Conservation (phyloP, 2,888 invertebrate genomes). For the Aleiodes testaceus region DNA sequence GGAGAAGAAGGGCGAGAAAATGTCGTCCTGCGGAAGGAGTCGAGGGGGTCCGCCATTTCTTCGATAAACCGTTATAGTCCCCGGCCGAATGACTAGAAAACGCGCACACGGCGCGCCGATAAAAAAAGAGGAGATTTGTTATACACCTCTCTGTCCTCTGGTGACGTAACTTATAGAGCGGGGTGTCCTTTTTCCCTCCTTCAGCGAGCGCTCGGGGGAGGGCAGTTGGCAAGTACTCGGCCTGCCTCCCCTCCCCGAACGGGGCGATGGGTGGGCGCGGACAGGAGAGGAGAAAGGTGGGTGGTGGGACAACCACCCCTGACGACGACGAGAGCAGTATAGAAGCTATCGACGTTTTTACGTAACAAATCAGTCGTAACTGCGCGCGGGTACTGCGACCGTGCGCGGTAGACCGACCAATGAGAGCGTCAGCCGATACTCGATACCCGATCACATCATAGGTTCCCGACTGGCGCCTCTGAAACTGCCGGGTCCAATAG, state of each 20-base stretch:
- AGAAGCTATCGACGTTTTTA: constrained; percentile 73
- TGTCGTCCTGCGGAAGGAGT: constrained; percentile 53
- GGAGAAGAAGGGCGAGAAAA: constrained; percentile 57
- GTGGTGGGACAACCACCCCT: constrained; percentile 47
- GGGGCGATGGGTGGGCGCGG: constrained; percentile 51
- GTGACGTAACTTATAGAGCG: constrained; percentile 45
- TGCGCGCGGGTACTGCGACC: constrained; percentile 64
- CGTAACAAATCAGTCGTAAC: constrained; percentile 73
- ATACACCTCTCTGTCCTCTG: constrained; percentile 53
- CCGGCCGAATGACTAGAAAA: constrained; percentile 64
- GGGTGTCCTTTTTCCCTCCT: constrained; percentile 17
- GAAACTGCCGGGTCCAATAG: constrained; percentile 70
- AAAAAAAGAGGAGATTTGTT: constrained; percentile 61
- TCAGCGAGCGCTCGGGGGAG: not conserved
- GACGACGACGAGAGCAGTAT: constrained; percentile 58
- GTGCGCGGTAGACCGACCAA: constrained; percentile 70
- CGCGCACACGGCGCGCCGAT: constrained; percentile 66
- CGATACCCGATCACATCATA: constrained; percentile 73
- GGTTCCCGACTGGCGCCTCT: constrained; percentile 64
- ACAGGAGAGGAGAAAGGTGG: constrained; percentile 51
- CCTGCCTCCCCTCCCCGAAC: constrained; percentile 36
- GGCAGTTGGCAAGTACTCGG: constrained; percentile 32
- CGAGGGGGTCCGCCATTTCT: constrained; percentile 69
- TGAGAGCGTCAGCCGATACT: constrained; percentile 72
- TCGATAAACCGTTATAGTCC: constrained; percentile 69